A percentile compares a stretch with the other conserved stretches of the same genome.
phyloP scores from a whole-genome alignment of 2,113 vertebrate species.

The Carassius carassius region DNA sequence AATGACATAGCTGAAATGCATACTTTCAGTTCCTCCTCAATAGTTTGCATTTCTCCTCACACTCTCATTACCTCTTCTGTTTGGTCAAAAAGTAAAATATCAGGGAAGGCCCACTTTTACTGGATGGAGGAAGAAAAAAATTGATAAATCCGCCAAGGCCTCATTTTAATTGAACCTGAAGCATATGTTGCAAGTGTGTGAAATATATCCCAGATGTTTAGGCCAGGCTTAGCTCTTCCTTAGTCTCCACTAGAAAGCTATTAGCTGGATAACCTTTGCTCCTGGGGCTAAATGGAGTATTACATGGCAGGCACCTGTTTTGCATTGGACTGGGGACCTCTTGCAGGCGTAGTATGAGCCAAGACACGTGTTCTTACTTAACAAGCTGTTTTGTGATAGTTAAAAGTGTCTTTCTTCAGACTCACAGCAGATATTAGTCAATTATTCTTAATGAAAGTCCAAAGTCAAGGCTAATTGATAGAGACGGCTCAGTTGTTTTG shows the following conservation, averaged over 20 bases:
- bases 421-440: slow-evolving; percentile 80
- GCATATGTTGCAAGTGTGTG: slow-evolving; percentile 91
- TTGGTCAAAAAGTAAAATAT: slow-evolving; percentile 79
- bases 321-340: slow-evolving; percentile 87
- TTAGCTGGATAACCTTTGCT: slow-evolving; percentile 97
- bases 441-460: slow-evolving; percentile 79
- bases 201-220: slow-evolving; percentile 94
- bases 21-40: not conserved
- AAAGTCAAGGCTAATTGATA: slow-evolving; percentile 77
- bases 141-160: slow-evolving; percentile 96
- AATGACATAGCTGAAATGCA: not conserved
- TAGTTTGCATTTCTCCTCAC: slow-evolving; percentile 66
- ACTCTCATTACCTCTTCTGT: slow-evolving; percentile 76
- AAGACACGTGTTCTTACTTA: slow-evolving; percentile 89
- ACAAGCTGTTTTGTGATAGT: slow-evolving; percentile 87
- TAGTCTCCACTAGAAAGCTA: slow-evolving; percentile 89
- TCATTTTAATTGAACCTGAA: slow-evolving; percentile 98
- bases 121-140: slow-evolving; percentile 78
- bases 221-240: slow-evolving; percentile 75
- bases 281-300: slow-evolving; percentile 90
- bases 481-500: slow-evolving; percentile 71
- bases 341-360: slow-evolving; percentile 82
- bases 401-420: slow-evolving; percentile 91
- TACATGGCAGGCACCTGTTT: slow-evolving; percentile 96
- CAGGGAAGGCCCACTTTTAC: slow-evolving; percentile 78